Base-by-base conservation (phyloP, 1,140 invertebrate species). In the Drosophila miranda region DNA sequence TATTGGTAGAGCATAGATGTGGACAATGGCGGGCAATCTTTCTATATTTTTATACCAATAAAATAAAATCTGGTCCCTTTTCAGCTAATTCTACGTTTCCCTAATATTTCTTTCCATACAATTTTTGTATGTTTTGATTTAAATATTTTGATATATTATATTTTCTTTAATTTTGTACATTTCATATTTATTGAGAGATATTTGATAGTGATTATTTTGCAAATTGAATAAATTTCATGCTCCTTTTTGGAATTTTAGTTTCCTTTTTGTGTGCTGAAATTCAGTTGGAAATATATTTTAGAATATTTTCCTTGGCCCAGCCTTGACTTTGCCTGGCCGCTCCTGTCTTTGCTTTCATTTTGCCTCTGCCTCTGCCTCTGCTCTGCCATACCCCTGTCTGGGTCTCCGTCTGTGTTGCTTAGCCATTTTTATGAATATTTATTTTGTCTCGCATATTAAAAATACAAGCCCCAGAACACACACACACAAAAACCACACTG, bases 401-500 rank as follows among this genome's bases (percentile, higher is more conserved):
- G 28, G 8, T 30, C 34, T 13, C 9, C 19, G 28, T 38, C n/a
- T 11, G 19, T 14, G 51, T 28, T 67, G 64, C 64, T 67, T 58
- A 61, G 78, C 60, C 75, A 77, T 56, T 80, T 86, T 81, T 86
- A 86, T 86, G 81, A 86, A 86, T 86, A 86, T 87, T 87, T 87
- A 87, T 87, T 87, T 77, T 78, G 75, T 72, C 78, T 82, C 75
- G 84, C 78, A 87, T 87, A 87, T 87, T 75, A 87, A 86, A 86
- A 87, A 87, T 84, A 84, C 81, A 84, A 84, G 81, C 52, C 42
- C 54, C 41, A 79, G 51, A 49, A 60, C 41, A 75, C 53, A 83
- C 70, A 79, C 48, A 72, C 46, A 64, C 44, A 61, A 62, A 43
- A 72, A 38, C 61, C 55, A 42, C 48, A 53, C 16, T 45, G 9